Evolutionary conservation across 2,113 vertebrate genomes (phyloP).

Genomic region (Cisticola juncidis): DNA sequence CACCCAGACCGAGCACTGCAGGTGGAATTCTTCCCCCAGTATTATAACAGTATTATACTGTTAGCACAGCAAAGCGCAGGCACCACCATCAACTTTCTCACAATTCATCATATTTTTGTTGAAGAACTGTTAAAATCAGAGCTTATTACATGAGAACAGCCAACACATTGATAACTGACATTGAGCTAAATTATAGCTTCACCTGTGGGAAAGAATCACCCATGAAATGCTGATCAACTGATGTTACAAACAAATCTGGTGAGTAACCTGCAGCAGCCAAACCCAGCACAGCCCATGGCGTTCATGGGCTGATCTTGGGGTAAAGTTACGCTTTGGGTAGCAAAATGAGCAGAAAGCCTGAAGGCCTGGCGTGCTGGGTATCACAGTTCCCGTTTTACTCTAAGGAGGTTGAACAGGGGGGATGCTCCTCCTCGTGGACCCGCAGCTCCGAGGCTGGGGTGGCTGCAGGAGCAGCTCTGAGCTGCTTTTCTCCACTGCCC

Average conservation of each 20-base stretch:
- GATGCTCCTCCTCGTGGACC: neutral
- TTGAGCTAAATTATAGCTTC: neutral
- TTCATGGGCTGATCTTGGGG: fast-evolving
- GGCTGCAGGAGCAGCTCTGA: too few species aligned
- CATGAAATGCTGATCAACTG: fast-evolving
- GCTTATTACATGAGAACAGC: fast-evolving
- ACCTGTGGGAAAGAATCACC: neutral
- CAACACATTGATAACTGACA: neutral
- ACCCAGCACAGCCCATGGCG: fast-evolving
- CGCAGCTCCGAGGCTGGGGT: neutral
- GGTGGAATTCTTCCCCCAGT: neutral
- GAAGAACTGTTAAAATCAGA: neutral
- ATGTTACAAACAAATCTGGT: neutral
- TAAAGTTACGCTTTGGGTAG: fast-evolving
- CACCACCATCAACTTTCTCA: fast-evolving
- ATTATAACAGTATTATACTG: too few species aligned
- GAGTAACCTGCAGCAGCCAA: fast-evolving
- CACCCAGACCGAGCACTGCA: neutral
- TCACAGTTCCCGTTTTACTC: fast-evolving
- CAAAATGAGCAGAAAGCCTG: neutral
- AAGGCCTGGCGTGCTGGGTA: too few species aligned
- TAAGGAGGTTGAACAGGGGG: neutral
- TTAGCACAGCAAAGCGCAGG: neutral
- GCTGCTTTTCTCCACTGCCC: fast-evolving
- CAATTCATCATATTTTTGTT: too few species aligned